phyloP scores from a whole-genome alignment of 92 coral and sea anemone species.

The Porites cylindrica region DNA sequence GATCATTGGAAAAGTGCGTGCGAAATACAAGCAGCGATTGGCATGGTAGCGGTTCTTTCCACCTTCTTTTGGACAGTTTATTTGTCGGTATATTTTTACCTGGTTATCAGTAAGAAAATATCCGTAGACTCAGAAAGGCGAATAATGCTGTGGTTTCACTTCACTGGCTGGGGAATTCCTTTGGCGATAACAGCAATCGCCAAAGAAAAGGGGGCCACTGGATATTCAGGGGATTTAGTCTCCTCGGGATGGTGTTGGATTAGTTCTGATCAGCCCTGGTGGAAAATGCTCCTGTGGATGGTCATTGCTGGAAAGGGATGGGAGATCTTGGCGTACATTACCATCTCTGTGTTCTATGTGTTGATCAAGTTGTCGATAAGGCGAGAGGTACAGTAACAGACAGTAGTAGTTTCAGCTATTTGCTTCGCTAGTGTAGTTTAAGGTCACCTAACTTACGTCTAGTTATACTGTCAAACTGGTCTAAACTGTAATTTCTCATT shows the following conservation, averaged over 20 bases:
- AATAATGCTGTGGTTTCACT: slow-evolving; percentile 72
- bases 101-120: slow-evolving; percentile 71
- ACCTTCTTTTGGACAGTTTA: slow-evolving; percentile 95
- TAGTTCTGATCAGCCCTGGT: neutral
- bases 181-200: slow-evolving; percentile 62
- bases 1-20: slow-evolving; percentile 14
- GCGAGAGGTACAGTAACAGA: slow-evolving; percentile 55
- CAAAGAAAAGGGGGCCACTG: slow-evolving; percentile 33
- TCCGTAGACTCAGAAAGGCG: slow-evolving; percentile 53
- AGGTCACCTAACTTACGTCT: neutral
- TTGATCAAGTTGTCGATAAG: slow-evolving; percentile 71
- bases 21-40: slow-evolving; percentile 62
- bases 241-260: slow-evolving; percentile 99
- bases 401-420: no score
- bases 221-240: slow-evolving; percentile 41
- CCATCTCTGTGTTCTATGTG: slow-evolving; percentile 75
- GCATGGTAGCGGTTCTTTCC: slow-evolving; percentile 80
- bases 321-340: slow-evolving; percentile 88
- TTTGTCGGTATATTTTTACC: slow-evolving; percentile 71
- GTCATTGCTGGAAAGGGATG: slow-evolving; percentile 92
- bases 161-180: slow-evolving; percentile 87
- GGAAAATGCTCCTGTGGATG: slow-evolving; percentile 80
- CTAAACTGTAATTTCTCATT: no score
- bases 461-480: neutral
- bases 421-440: neutral